Evolutionary conservation across 2,797 vertebrate species (phyloP).

Genomic region (Myiotriccus ornatus): DNA sequence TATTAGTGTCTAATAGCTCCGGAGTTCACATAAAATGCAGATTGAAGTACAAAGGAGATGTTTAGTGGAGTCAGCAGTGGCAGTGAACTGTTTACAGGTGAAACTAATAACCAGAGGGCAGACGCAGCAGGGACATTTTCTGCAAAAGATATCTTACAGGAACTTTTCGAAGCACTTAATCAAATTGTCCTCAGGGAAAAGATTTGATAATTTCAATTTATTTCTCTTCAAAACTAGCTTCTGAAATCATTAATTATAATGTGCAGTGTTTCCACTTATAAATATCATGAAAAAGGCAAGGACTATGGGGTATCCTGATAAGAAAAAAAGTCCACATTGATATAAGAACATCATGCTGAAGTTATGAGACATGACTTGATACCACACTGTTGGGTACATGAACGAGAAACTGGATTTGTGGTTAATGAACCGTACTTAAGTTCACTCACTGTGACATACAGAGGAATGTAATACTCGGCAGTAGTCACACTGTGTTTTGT

Average conservation of each 20-base stretch:
- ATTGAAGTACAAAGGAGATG: constrained; percentile 72
- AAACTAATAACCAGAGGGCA: constrained; percentile 72
- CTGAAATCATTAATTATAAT: constrained; percentile 31
- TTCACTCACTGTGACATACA: constrained; percentile 52
- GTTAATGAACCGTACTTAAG: constrained; percentile 62
- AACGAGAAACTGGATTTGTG: constrained; percentile 44
- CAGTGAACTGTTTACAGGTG: constrained; percentile 78
- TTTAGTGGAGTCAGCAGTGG: constrained; percentile 75
- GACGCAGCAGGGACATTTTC: constrained; percentile 49
- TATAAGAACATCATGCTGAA: constrained; percentile 43
- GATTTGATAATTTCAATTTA: constrained; percentile 16
- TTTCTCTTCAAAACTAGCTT: not conserved
- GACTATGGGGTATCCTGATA: not conserved
- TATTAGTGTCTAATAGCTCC: constrained; percentile 78
- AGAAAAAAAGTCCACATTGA: not conserved
- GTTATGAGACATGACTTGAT: constrained; percentile 46
- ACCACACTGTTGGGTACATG: constrained; percentile 12
- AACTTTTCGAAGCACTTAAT: constrained; percentile 49
- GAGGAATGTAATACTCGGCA: constrained; percentile 44
- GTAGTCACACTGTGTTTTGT: constrained; percentile 21
- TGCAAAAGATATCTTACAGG: constrained; percentile 35
- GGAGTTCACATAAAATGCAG: constrained; percentile 78
- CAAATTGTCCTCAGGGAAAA: constrained; percentile 21
- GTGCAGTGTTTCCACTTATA: not conserved
- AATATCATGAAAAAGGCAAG: not conserved